These are phyloP conservation scores for Heterochromis multidens DNA, from an alignment of 2,113 vertebrate genomes.

Conservation along the genomic window DNA sequence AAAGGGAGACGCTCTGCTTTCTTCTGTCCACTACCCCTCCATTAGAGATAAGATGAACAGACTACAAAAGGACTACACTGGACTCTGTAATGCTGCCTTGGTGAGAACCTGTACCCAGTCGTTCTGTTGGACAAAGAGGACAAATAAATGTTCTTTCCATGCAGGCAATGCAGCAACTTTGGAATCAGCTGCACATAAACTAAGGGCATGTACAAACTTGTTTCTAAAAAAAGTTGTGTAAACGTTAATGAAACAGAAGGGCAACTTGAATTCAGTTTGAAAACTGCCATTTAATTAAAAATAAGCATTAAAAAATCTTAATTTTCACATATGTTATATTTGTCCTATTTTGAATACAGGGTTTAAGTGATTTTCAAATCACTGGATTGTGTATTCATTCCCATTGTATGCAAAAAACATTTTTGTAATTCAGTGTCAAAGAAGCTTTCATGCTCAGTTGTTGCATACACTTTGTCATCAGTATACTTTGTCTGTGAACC, in stretches of 20 bases:
- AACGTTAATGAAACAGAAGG: too few relatives aligned
- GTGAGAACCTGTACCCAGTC: conserved; percentile 65
- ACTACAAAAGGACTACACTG: conserved; percentile 82
- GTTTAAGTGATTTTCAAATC: too few relatives aligned
- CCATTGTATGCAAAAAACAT: too few relatives aligned
- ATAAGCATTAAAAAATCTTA: too few relatives aligned
- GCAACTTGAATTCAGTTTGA: too few relatives aligned
- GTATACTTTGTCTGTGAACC: neutral
- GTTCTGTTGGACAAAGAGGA: neutral
- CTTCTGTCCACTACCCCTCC: conserved; percentile 79
- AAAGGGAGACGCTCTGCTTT: conserved; percentile 86
- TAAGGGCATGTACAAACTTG: neutral
- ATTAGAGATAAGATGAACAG: conserved; percentile 82
- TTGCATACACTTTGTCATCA: neutral
- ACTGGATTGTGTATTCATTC: too few relatives aligned
- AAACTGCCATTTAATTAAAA: too few relatives aligned
- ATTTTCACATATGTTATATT: too few relatives aligned
- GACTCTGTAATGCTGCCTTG: conserved; percentile 78
- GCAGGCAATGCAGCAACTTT: neutral
- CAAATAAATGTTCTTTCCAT: neutral
- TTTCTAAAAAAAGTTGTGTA: neutral
- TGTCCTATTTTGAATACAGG: too few relatives aligned
- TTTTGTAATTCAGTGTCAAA: neutral
- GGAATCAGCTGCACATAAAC: neutral
- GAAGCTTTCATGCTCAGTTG: neutral